Evolutionary conservation across 2,888 invertebrate species (phyloP).

Genomic region (Rhyacophila evoluta): DNA sequence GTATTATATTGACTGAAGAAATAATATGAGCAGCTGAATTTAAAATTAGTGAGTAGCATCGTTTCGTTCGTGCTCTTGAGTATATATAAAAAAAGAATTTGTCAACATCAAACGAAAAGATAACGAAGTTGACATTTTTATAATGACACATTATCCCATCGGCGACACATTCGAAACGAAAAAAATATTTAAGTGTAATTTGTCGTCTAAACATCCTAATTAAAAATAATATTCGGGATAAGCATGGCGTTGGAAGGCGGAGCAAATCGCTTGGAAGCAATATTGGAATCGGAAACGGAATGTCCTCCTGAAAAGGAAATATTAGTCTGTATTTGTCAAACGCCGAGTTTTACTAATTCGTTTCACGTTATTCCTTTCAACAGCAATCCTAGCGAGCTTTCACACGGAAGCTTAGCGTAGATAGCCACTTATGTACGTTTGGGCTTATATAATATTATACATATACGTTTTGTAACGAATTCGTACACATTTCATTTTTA

Average conservation of each 20-base stretch:
- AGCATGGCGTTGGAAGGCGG: background rate
- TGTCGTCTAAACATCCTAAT: conserved; percentile 36
- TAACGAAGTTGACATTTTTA: background rate
- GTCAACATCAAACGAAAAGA: no score
- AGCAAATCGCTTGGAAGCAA: background rate
- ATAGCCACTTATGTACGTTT: no score
- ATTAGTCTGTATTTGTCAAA: conserved; percentile 33
- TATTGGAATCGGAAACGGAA: conserved; percentile 28
- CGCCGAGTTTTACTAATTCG: conserved; percentile 34
- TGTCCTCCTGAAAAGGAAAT: conserved; percentile 27
- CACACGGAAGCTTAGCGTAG: no score
- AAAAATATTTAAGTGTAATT: conserved; percentile 17
- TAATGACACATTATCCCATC: background rate
- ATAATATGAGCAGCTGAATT: no score
- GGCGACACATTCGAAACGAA: background rate
- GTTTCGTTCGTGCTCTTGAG: no score
- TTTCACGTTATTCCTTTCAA: conserved; percentile 3
- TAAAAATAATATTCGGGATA: conserved; percentile 23
- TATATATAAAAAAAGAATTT: no score
- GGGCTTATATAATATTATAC: no score
- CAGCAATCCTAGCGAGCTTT: background rate
- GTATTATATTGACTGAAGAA: no score
- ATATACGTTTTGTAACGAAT: no score
- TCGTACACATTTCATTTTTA: no score
- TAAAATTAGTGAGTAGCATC: no score